Base-by-base conservation (phyloP, 2,797 vertebrate species). In the Champsocephalus esox region DNA sequence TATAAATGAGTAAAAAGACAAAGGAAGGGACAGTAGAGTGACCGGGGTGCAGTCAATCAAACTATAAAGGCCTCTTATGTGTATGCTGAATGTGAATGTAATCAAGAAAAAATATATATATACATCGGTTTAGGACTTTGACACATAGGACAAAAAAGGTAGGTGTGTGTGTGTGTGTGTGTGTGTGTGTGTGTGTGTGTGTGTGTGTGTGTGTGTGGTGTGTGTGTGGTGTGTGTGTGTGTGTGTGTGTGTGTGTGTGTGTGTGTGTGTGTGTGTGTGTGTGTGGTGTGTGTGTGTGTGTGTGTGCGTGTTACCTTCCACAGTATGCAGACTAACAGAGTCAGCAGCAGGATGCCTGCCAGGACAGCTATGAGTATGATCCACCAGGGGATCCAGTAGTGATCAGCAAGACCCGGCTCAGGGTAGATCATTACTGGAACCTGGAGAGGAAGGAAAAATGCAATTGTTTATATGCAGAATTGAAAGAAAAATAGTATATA, bases 361-460 rank as follows among this genome's bases (percentile, higher is more conserved):
- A 98, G 89, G 3, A 96, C 67, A 0, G 98, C 96, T 45, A 98
- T 94, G 44, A 96, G 92, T 79, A 98, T 96, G 81, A 97, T 96
- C 97, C 97, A 98, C 97, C 97, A 98, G 3, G 96, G 96, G 63
- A 98, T 94, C 12, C 81, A 92, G 48, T 94, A 94, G 16, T 95
- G 93, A 63, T 95, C 93, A 34, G 90, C 89, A 0, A 94, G 92
- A 14, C 92, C 88, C 0, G 94, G 94, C 79, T 98, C 97, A 57
- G 97, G 94, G 80, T 97, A 98, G 55, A 99, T 95, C 93, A 93
- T 96, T 82, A 99, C 89, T 6, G 94, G 87, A 57, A 97, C 94
- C 97, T 99, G 86, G 5, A 63, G 34, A 70, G 19, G 21, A 55
- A 62, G 2, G 12, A 3, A 62, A 11, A 1, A 9, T n/a, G 13